These are phyloP conservation scores for Isichthys henryi DNA, from an alignment of 2,113 vertebrate genomes.

Conservation along the genomic window DNA sequence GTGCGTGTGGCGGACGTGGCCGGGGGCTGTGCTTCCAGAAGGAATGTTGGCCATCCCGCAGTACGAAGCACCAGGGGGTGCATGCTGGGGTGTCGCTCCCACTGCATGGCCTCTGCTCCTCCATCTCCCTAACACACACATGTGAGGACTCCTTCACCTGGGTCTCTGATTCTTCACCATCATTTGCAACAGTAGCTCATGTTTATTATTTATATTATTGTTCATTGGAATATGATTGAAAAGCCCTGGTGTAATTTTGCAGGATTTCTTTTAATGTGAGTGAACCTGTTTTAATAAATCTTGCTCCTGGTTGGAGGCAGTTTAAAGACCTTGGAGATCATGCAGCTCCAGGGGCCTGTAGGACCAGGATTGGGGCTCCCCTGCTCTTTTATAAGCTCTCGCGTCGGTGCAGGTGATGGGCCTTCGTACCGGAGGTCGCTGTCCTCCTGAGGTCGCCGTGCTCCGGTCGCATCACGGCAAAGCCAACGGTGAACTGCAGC, in stretches of 20 bases:
- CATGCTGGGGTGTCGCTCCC: not conserved
- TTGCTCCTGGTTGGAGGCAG: not conserved
- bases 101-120: not conserved
- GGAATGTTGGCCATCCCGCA: slow-evolving; percentile 36
- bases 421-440: not conserved
- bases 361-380: not conserved
- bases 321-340: not conserved
- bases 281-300: not conserved
- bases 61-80: not conserved
- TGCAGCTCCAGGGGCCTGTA: not conserved
- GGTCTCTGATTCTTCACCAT: not conserved
- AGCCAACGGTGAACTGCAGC: not conserved
- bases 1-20: slow-evolving; percentile 47
- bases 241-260: not conserved
- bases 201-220: not conserved
- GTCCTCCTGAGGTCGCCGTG: not conserved
- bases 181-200: not conserved
- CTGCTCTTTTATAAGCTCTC: not conserved
- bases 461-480: not conserved
- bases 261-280: not conserved
- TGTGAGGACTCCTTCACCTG: not conserved
- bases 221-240: not conserved
- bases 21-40: slow-evolving; percentile 51
- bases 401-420: not conserved
- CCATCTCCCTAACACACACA: not conserved